Evolutionary conservation across 2,113 vertebrate species (phyloP), one percentile per base, ranked within the genome.

Genomic region (Gobio gobio): DNA sequence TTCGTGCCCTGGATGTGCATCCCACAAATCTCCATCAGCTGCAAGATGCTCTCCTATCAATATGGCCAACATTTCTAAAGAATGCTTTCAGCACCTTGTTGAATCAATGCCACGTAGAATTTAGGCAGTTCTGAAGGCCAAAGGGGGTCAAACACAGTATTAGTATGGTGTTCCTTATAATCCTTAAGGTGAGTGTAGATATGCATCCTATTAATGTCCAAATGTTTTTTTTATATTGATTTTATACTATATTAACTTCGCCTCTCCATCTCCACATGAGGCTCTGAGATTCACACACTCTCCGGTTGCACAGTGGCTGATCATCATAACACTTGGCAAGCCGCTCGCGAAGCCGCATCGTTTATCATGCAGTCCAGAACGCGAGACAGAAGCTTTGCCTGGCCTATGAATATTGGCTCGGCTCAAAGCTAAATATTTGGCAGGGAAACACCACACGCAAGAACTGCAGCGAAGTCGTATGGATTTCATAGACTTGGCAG

Each of bases 341-440:
- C 24, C 6, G 75, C 13, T 80, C 49, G 29, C 64, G 9, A 83
- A 82, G 26, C 64, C 10, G 9, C 36, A 59, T 43, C 47, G 40
- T 85, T 83, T 83, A 59, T 87, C 70, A 82, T 47, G 75, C 64
- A 24, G 33, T 80, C 78, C 75, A 83, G 75, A 72, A 83, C 82
- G 56, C 18, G 49, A 78, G 49, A 82, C 58, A 59, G 64, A 86
- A 64, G 56, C 49, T 84, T 78, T 68, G 51, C n/a, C 66, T 72
- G 49, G 66, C n/a, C 18, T 76, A 49, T 64, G 36, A 78, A 78
- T 86, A 40, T 56, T 84, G 82, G 70, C 82, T 78, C 70, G 8
- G 33, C 14, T 82, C 56, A 72, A 81, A 78, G 77, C 54, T 43
- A 73, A 79, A 82, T 40, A 82, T 76, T 63, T 89, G 88, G 84